These are phyloP conservation scores for Tiliacea aurago DNA, from an alignment of 2,888 invertebrate genomes.

Conservation along the genomic window DNA sequence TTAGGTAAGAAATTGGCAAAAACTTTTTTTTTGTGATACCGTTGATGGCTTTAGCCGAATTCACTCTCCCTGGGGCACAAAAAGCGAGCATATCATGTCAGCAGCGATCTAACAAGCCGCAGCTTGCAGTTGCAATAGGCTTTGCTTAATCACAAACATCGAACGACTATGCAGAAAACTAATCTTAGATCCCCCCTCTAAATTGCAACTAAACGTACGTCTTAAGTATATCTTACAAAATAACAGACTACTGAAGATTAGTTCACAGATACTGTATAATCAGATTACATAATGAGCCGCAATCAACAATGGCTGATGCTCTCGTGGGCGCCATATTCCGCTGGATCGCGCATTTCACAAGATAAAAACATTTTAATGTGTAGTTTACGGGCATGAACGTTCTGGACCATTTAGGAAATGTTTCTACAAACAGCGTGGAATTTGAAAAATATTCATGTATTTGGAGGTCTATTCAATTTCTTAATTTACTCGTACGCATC, in stretches of 20 bases:
- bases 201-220: constrained; percentile 60
- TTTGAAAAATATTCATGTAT: constrained; percentile 35
- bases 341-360: constrained; percentile 55
- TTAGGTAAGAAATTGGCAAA: no score
- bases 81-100: constrained; percentile 31
- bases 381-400: constrained; percentile 51
- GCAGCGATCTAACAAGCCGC: constrained; percentile 35
- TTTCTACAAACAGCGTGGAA: constrained; percentile 21
- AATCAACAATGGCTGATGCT: constrained; percentile 61
- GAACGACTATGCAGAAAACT: constrained; percentile 49
- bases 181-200: constrained; percentile 49
- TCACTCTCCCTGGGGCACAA: constrained; percentile 22
- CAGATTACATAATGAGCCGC: constrained; percentile 65
- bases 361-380: constrained; percentile 59
- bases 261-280: constrained; percentile 65
- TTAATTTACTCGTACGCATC: constrained; percentile 22
- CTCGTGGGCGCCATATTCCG: constrained; percentile 54
- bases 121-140: constrained; percentile 28
- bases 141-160: constrained; percentile 54
- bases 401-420: constrained; percentile 57
- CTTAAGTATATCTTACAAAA: constrained; percentile 61
- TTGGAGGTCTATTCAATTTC: constrained; percentile 14
- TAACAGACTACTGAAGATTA: constrained; percentile 67
- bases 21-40: no score
- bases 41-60: constrained; percentile 37